Base-by-base conservation (phyloP, 2,797 vertebrate species). In the Pagetopsis macropterus region DNA sequence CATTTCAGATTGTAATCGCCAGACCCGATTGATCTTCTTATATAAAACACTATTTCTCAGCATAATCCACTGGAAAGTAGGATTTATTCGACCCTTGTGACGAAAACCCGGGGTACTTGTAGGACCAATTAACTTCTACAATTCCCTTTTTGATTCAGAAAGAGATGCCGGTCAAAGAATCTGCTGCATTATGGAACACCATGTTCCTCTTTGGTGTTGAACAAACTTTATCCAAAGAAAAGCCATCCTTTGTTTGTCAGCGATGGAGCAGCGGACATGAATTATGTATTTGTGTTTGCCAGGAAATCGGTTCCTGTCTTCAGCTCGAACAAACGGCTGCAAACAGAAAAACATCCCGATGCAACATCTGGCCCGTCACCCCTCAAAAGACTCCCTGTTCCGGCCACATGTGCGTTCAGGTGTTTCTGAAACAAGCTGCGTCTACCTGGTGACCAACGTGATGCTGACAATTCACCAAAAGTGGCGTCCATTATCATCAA, bases 391-490 rank as follows among this genome's bases (percentile, higher is more conserved):
- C 59, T n/a, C 46, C 21, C 23, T 11, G 11, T 41, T 61, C 58
- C 27, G 37, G 16, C 33, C 70, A 81, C 67, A 71, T 72, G 70
- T 72, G 68, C 63, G 17, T 37, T 49, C 9, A 45, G 45, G 51
- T 31, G 16, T 45, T 41, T 15, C 44, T 31, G 66, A 23, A 31
- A 11, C 19, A 11, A 31, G 59, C 58, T 10, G 48, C 58, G 33
- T 60, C 65, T 40, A 51, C 7, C 31, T 37, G 48, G 21, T 16
- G 13, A 75, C 56, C 16, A 19, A 63, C 13, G 46, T 3, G 9
- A 9, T 40, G 27, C 54, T 7, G n/a, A 72, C 41, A 60, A 19
- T 1, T 23, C 37, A 50, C 3, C 40, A 8, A 46, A 43, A 49
- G 27, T 54, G 49, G 63, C 48, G n/a, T 50, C 46, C 4, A 19